These are phyloP conservation scores for Rhinoderma darwinii DNA, from an alignment of 2,113 vertebrate genomes.

Conservation along the genomic window DNA sequence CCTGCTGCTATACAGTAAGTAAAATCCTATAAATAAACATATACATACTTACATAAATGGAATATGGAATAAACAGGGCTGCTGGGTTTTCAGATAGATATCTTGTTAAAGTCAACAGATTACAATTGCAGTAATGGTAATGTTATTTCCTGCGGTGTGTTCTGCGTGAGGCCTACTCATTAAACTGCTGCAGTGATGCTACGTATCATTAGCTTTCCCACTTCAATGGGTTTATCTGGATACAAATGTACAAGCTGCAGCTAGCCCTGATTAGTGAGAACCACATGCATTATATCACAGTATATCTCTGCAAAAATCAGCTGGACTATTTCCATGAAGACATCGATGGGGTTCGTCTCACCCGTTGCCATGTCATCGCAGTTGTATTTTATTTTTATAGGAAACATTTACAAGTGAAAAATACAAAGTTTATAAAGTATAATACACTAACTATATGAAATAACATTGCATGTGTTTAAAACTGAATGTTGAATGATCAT, in stretches of 20 bases:
- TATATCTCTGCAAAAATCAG: not conserved
- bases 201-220: slow-evolving; percentile 4
- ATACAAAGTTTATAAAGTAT: not conserved
- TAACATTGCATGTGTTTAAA: not conserved
- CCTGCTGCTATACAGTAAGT: not conserved
- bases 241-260: slow-evolving; percentile 17
- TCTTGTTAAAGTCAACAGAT: slow-evolving; percentile 12
- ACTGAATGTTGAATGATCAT: too few relatives aligned
- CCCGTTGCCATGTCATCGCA: not conserved
- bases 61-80: not conserved
- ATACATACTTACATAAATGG: slow-evolving; percentile 14
- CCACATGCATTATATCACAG: slow-evolving; percentile 7
- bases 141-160: not conserved
- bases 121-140: slow-evolving; percentile 31
- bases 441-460: not conserved
- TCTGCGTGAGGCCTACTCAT: slow-evolving; percentile 22
- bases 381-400: not conserved
- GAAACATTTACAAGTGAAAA: not conserved
- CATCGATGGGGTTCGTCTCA: not conserved
- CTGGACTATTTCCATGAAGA: not conserved
- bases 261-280: not conserved
- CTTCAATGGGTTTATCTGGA: slow-evolving; percentile 25
- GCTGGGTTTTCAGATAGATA: slow-evolving; percentile 3
- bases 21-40: not conserved
- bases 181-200: not conserved